Base-by-base conservation (phyloP, 2,113 vertebrate species). In the Hepsetus odoe region DNA sequence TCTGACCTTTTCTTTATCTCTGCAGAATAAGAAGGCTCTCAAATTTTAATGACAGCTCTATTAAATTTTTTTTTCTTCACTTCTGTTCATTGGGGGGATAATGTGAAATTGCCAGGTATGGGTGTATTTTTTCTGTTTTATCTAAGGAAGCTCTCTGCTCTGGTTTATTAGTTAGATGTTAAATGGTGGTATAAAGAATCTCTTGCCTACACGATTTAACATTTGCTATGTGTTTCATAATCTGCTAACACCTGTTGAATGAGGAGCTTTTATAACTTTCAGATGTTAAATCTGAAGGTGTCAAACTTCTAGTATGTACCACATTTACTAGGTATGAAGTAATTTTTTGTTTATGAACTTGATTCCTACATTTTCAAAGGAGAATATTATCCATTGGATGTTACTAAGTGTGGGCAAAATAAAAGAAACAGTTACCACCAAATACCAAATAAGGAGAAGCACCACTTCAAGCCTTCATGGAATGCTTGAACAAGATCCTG, bases 21-120 rank as follows among this genome's bases (percentile, higher is more conserved):
- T 28, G 61, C 11, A 84, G 74, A 85, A 85, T 76, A 83, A 68
- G 24, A 65, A 58, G 40, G 18, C 66, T 86, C 83, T 83, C 82
- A 85, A 73, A 44, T 58, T 82, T 72, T 87, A 74, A 87, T 85
- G 67, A 83, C 33, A 13, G 55, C 59, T 44, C 78, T 82, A 81
- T 83, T 79, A 85, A 68, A 56, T 28, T 35, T 0, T 33, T 33
- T 0, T 1, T 49, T 65, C 75, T 24, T 55, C 35, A 74, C 33
- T 32, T 77, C 76, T 8, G 28, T 42, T 59, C 53, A 10, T 16
- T 2, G 14, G 30, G 32, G 24, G 33, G n/a, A n/a, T 66, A 72
- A 30, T 61, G 42, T 67, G 20, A 62, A 79, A 76, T 35, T 33
- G 76, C 56, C 22, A 55, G 24, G 22, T 72, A 14, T 28, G 58